Percentiles rank a stretch among this genome's conserved stretches.
Evolutionary conservation across 1,140 invertebrate genomes (phyloP).

Genomic region (Hyles vespertilio): DNA sequence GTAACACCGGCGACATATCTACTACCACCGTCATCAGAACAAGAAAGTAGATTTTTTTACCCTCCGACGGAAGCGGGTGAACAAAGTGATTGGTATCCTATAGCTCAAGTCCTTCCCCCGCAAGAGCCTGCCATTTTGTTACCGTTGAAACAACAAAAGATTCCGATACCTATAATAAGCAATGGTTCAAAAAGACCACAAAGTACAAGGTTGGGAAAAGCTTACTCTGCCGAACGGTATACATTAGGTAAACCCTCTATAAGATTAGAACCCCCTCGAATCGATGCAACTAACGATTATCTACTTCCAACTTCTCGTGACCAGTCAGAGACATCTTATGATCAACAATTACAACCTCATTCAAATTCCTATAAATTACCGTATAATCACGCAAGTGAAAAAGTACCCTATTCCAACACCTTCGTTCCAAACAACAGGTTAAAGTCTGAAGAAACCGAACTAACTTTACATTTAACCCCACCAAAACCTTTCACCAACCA

Average conservation of each 20-base stretch:
- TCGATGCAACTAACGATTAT: slow-evolving; percentile 36
- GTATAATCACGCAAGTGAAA: slow-evolving; percentile 2
- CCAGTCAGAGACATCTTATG: slow-evolving; percentile 24
- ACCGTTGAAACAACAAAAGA: slow-evolving; percentile 8
- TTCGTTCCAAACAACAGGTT: slow-evolving; percentile 4
- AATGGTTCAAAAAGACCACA: slow-evolving; percentile 20
- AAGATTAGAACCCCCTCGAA: slow-evolving; percentile 35
- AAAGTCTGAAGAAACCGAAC: slow-evolving; percentile 17
- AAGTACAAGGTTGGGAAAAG: slow-evolving; percentile 35
- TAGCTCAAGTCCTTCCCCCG: slow-evolving; percentile 24
- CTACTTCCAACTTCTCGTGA: slow-evolving; percentile 18
- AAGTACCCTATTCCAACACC: neutral
- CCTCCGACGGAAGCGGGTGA: slow-evolving; percentile 39
- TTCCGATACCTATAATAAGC: slow-evolving; percentile 23
- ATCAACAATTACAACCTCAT: slow-evolving; percentile 31
- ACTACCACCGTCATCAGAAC: slow-evolving; percentile 45
- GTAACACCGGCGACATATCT: slow-evolving; percentile 52
- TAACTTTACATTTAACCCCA: slow-evolving; percentile 28
- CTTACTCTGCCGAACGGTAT: slow-evolving; percentile 15
- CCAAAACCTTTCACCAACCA: slow-evolving; percentile 16
- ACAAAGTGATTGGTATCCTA: slow-evolving; percentile 62
- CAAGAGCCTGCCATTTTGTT: neutral
- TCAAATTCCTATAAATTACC: slow-evolving; percentile 12
- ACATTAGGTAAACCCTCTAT: slow-evolving; percentile 34
- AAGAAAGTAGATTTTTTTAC: slow-evolving; percentile 39